Evolutionary conservation across 2,113 vertebrate genomes (phyloP).

Genomic region (Pimephales promelas): DNA sequence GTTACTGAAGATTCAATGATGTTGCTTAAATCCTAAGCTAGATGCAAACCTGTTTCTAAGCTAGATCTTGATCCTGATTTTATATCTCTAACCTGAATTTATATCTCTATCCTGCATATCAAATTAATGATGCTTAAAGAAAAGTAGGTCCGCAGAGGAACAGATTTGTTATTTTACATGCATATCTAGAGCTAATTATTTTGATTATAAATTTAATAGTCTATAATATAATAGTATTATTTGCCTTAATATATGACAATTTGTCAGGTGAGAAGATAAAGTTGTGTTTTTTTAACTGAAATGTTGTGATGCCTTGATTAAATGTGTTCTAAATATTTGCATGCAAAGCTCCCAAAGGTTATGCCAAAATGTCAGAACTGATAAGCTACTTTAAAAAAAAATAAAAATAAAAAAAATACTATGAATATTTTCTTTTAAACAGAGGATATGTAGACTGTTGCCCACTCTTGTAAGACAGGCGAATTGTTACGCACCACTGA

Average conservation of each 20-base stretch:
- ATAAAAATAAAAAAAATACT: not conserved
- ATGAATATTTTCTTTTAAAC: not conserved
- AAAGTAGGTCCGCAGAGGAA: not conserved
- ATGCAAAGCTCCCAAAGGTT: not conserved
- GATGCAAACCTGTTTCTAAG: not conserved
- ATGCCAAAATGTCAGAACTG: not conserved
- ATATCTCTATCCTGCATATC: not conserved
- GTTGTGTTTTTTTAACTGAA: not conserved
- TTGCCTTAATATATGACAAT: not conserved
- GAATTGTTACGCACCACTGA: constrained; percentile 18
- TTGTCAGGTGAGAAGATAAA: not conserved
- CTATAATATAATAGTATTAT: not conserved
- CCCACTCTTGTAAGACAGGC: not conserved
- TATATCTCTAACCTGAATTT: too few relatives aligned
- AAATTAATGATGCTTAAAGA: not conserved
- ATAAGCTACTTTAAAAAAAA: not conserved
- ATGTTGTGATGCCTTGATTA: not conserved
- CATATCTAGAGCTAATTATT: not conserved
- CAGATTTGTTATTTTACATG: not conserved
- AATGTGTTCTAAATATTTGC: not conserved
- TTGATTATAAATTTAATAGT: not conserved
- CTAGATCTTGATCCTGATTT: not conserved
- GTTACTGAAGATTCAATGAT: not conserved
- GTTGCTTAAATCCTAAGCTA: not conserved
- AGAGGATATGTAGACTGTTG: not conserved